Conservation (phyloP, 2,113 vertebrate species). For the Cyprinodon brontotheroides region DNA sequence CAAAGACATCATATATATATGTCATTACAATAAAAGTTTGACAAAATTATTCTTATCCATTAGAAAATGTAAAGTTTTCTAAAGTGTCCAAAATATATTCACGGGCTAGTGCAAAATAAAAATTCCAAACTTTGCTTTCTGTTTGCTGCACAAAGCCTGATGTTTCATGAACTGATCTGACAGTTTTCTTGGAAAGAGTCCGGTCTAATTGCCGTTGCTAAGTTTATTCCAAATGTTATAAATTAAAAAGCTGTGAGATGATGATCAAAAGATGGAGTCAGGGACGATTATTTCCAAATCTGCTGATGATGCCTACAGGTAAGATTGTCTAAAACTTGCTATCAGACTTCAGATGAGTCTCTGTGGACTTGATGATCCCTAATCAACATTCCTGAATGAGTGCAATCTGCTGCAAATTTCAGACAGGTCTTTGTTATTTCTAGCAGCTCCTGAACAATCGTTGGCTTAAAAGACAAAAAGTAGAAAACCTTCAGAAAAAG, state of each 20-base stretch:
- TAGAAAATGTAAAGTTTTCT: background rate
- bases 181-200: background rate
- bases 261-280: no score
- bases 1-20: no score
- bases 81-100: background rate
- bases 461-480: background rate
- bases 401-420: constrained; percentile 34
- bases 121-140: background rate
- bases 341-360: constrained; percentile 43
- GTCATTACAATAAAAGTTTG: background rate
- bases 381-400: constrained; percentile 2
- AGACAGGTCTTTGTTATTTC: constrained; percentile 15
- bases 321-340: background rate
- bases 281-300: background rate
- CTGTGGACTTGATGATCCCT: constrained; percentile 13
- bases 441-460: background rate
- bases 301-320: background rate
- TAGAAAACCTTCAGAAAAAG: constrained; percentile 6
- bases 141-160: background rate
- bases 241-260: background rate
- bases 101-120: no score
- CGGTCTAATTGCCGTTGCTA: background rate
- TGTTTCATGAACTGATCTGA: background rate
- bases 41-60: background rate
- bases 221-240: background rate